phyloP scores from a whole-genome alignment of 2,888 invertebrate species.

The Lamellibrachia satsuma region DNA sequence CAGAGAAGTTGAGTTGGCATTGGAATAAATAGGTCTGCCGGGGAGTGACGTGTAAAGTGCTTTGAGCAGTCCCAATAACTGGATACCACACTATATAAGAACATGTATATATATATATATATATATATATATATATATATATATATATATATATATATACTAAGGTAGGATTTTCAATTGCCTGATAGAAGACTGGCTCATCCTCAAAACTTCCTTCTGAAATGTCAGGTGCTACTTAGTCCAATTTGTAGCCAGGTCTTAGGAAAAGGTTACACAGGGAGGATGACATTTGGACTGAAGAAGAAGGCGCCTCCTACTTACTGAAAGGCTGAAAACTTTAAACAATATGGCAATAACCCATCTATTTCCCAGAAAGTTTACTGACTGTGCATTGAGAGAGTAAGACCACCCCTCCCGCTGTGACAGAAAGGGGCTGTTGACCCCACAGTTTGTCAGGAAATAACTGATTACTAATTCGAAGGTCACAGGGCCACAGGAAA shows the following conservation, averaged over 20 bases:
- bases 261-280: neutral
- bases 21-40: no score
- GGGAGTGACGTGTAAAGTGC: no score
- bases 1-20: no score
- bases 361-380: neutral
- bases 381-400: neutral
- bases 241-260: neutral
- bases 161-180: neutral
- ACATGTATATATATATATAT: no score
- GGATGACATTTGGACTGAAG: neutral
- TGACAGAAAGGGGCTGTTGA: conserved; percentile 3
- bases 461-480: neutral
- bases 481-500: neutral
- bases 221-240: conserved; percentile 13
- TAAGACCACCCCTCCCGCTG: neutral
- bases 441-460: neutral
- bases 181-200: neutral
- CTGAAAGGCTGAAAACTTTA: neutral
- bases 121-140: neutral
- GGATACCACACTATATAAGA: no score
- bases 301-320: neutral
- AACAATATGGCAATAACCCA: conserved; percentile 3
- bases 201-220: conserved; percentile 17
- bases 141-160: no score
- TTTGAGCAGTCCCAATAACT: no score